Conservation (phyloP, 2,888 invertebrate genomes). For the Galerucella calmariensis region DNA sequence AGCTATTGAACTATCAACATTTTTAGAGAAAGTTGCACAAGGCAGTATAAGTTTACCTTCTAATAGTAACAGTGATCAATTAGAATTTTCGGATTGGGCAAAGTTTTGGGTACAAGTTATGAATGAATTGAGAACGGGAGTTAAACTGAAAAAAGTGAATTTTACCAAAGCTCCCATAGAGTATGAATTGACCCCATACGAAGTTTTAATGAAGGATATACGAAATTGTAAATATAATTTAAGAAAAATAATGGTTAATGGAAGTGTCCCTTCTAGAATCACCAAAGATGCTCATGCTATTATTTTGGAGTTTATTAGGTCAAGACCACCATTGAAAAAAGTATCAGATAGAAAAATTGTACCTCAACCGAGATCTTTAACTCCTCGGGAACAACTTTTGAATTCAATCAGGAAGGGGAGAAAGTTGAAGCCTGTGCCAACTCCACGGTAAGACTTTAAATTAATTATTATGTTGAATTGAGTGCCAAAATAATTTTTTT, state of each 20-base stretch:
- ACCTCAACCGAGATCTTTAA: conserved; percentile 77
- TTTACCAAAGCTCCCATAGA: conserved; percentile 83
- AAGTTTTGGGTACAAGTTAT: conserved; percentile 97
- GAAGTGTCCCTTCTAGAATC: conserved; percentile 82
- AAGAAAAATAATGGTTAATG: conserved; percentile 86
- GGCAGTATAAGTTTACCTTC: conserved; percentile 76
- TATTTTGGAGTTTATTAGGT: conserved; percentile 96
- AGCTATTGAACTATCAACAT: conserved; percentile 88
- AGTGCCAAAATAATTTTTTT: conserved; percentile 46
- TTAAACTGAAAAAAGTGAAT: conserved; percentile 90
- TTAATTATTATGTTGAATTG: too few species aligned
- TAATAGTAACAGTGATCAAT: conserved; percentile 75
- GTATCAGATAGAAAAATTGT: conserved; percentile 87
- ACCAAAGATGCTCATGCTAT: conserved; percentile 96
- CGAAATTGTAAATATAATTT: conserved; percentile 89
- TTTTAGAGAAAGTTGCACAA: conserved; percentile 84
- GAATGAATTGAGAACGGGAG: conserved; percentile 89
- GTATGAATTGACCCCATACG: conserved; percentile 95
- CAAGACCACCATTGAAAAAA: conserved; percentile 92
- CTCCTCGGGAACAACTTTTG: conserved; percentile 86
- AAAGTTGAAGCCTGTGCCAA: conserved; percentile 71
- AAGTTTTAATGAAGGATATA: conserved; percentile 97
- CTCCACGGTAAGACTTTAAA: conserved; percentile 52
- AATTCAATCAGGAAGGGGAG: conserved; percentile 85
- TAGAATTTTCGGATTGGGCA: conserved; percentile 94